A percentile compares a stretch with the other conserved stretches of the same genome.
phyloP scores from a whole-genome alignment of 1,140 invertebrate genomes.

The Artemia franciscana region DNA sequence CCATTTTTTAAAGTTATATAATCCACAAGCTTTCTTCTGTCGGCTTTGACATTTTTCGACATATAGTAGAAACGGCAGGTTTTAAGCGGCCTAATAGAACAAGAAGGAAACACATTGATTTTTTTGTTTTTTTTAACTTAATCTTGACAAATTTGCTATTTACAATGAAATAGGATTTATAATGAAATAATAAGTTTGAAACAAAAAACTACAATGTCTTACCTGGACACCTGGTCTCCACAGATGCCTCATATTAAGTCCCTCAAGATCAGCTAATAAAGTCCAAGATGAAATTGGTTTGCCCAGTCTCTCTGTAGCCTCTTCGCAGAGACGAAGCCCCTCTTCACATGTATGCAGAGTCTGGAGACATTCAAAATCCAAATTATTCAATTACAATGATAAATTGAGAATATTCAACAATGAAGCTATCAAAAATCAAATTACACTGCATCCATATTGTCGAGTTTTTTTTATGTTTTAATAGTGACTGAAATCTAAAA shows the following conservation, averaged over 20 bases:
- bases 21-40: no score
- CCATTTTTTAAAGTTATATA: no score
- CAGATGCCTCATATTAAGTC: constrained; percentile 79
- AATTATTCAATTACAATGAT: constrained; percentile 3
- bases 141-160: no score
- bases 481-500: constrained; percentile 4
- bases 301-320: constrained; percentile 44
- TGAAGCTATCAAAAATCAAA: not conserved
- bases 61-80: no score
- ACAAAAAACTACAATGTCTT: constrained; percentile 6
- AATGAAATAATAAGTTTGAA: not conserved
- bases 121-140: no score
- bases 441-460: not conserved
- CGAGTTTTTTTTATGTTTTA: not conserved
- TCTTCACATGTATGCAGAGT: constrained; percentile 67
- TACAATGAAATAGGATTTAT: not conserved
- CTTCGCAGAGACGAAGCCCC: constrained; percentile 52
- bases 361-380: constrained; percentile 21
- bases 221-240: constrained; percentile 75
- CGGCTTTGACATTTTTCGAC: no score
- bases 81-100: no score
- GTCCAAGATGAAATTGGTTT: constrained; percentile 70
- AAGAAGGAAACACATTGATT: no score
- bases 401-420: not conserved
- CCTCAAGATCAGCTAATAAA: constrained; percentile 74